Percentiles rank a stretch among this genome's conserved stretches.
phyloP scores from a whole-genome alignment of 2,888 invertebrate genomes.

The Ophion ellenae region DNA sequence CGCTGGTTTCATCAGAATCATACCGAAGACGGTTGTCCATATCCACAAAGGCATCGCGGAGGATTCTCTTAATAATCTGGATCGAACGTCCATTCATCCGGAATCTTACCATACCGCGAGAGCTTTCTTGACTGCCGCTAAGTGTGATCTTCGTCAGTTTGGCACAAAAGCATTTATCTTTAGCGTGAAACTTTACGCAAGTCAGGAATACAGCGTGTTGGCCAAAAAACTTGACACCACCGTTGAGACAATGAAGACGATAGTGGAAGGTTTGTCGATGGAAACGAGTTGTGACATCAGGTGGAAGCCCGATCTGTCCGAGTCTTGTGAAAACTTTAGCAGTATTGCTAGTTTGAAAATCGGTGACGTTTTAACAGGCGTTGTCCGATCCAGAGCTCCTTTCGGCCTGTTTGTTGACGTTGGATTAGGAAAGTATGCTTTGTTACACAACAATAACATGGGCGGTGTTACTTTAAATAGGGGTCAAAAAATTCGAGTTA shows the following conservation, averaged over 20 bases:
- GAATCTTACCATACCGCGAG: constrained; percentile 92
- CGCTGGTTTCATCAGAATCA: constrained; percentile 92
- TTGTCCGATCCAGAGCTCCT: constrained; percentile 93
- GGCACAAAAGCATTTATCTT: constrained; percentile 46
- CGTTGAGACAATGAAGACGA: constrained; percentile 88
- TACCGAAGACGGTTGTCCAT: constrained; percentile 82
- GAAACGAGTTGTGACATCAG: constrained; percentile 91
- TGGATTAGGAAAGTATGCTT: constrained; percentile 89
- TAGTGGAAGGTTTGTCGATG: constrained; percentile 90
- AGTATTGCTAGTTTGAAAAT: constrained; percentile 87
- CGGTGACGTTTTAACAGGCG: constrained; percentile 89
- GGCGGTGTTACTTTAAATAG: constrained; percentile 86
- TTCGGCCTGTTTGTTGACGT: constrained; percentile 97
- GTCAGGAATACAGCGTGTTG: constrained; percentile 76
- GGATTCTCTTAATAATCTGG: constrained; percentile 83
- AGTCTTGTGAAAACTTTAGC: constrained; percentile 90
- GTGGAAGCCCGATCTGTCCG: constrained; percentile 87
- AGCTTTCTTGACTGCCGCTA: constrained; percentile 84
- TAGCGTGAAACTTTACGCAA: constrained; percentile 53
- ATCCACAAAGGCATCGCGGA: not conserved
- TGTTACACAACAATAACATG: constrained; percentile 88
- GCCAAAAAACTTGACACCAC: constrained; percentile 86
- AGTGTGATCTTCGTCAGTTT: constrained; percentile 77
- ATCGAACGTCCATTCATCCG: constrained; percentile 95
- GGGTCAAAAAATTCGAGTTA: constrained; percentile 89